Evolutionary conservation across 2,797 vertebrate species (phyloP).

Genomic region (Myotis findleyi): DNA sequence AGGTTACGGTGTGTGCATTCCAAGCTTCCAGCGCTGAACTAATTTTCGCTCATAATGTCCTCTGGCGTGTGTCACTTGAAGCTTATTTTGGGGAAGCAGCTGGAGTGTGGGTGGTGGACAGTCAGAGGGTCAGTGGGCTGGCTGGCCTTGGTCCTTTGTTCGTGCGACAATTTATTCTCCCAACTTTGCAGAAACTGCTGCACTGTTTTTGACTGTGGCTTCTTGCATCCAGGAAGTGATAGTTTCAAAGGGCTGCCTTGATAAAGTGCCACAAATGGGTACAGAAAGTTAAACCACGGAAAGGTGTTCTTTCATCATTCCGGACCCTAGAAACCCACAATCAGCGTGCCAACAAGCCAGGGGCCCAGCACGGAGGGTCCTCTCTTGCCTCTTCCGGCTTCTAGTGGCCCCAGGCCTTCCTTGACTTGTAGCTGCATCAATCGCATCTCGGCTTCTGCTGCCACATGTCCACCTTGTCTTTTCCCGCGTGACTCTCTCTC

Average conservation of each 20-base stretch:
- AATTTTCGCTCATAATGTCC: neutral
- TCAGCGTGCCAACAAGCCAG: fast-evolving
- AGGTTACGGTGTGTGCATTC: too few species aligned
- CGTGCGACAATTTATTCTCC: neutral
- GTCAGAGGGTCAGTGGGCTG: neutral
- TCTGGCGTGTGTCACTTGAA: neutral
- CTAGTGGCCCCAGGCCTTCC: too few species aligned
- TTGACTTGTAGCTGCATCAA: neutral
- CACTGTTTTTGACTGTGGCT: too few species aligned
- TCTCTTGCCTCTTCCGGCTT: neutral
- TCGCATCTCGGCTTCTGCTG: too few species aligned
- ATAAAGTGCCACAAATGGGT: neutral
- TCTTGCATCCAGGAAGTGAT: too few species aligned
- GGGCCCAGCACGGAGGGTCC: too few species aligned
- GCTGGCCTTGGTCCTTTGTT: neutral
- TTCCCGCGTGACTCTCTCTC: neutral
- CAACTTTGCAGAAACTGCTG: too few species aligned
- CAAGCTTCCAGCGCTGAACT: neutral
- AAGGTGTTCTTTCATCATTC: neutral
- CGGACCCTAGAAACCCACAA: neutral
- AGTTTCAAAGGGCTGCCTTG: neutral
- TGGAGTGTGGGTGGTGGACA: neutral
- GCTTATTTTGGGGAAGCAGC: too few species aligned
- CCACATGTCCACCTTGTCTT: neutral
- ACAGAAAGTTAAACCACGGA: neutral